Conservation (phyloP, 2,797 vertebrate genomes). For the Eidolon dupreanum region DNA sequence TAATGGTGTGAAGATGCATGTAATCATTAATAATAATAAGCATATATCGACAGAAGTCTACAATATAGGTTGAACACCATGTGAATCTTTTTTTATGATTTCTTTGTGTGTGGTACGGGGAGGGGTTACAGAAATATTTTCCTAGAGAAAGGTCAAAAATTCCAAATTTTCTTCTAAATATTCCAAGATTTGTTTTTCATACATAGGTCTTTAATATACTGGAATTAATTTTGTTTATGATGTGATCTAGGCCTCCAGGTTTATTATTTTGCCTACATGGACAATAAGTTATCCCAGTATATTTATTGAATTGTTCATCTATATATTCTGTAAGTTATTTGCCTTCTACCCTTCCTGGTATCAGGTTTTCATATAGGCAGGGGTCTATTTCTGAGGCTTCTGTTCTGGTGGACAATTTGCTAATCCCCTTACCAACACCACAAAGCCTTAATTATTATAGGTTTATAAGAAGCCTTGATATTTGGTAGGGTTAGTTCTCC, state of each 20-base stretch:
- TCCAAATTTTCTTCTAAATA: constrained; percentile 4
- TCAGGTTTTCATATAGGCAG: neutral
- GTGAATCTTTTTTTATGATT: neutral
- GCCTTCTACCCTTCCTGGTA: neutral
- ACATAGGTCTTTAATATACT: neutral
- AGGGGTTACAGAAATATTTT: neutral
- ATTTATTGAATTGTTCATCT: neutral
- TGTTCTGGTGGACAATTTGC: neutral
- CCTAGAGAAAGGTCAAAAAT: neutral
- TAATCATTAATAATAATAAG: neutral
- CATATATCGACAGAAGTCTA: neutral
- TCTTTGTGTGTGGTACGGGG: neutral
- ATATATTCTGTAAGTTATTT: neutral
- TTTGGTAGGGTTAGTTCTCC: neutral
- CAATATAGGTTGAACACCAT: neutral
- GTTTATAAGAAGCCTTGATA: neutral
- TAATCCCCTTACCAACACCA: neutral
- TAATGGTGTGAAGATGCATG: neutral
- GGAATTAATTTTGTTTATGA: neutral
- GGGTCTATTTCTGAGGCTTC: neutral
- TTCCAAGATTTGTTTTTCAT: neutral
- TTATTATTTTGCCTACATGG: neutral
- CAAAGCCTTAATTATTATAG: neutral
- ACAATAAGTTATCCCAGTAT: neutral
- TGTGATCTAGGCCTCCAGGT: neutral